Base-by-base conservation (phyloP, 2,888 invertebrate genomes). In the Papilio protenor region DNA sequence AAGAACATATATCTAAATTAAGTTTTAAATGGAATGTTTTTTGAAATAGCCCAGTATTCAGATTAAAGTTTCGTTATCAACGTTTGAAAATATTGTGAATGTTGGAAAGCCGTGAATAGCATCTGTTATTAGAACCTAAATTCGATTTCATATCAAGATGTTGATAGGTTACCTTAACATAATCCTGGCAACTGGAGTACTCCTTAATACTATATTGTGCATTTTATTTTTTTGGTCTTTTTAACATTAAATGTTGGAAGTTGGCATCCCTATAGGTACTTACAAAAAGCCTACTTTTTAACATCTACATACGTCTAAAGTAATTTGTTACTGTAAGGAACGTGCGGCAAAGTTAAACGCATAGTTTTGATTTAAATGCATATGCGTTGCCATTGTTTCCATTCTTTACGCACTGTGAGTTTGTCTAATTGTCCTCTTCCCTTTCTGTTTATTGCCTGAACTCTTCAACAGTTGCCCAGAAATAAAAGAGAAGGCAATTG, bases 311-410 rank as follows among this genome's bases (percentile, higher is more conserved):
- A 49, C 52, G 71, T 27, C 27, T 40, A 45, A n/a, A 66, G 66
- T 33, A 66, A 75, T 66, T 75, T 52, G 33, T 75, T 64, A 52
- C 18, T 27, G 18, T 66, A 18, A 40, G 33, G 64, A 55, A 73
- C 27, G 40, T 66, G 64, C 47, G 27, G 69, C n/a, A 18, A 55
- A 21, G 49, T 55, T 55, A 52, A 52, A 55, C 16, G 21, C 52
- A 47, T 59, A 18, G n/a, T 61, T 52, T 61, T 77, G 64, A 40
- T 64, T 21, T 64, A 61, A 72, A 72, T 61, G 52, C 72, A 76
- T 61, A 70, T 55, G 57, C 8, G 27, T 45, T 47, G 23, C n/a
- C 49, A 40, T 61, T 71, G 76, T 76, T 76, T 57, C 21, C 52
- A 52, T 76, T 76, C 61, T 72, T 76, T 47, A 59, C 59, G 23